Percentiles rank a stretch among this genome's conserved stretches.
phyloP scores from a whole-genome alignment of 1,140 invertebrate genomes.

The Semibalanus balanoides region DNA sequence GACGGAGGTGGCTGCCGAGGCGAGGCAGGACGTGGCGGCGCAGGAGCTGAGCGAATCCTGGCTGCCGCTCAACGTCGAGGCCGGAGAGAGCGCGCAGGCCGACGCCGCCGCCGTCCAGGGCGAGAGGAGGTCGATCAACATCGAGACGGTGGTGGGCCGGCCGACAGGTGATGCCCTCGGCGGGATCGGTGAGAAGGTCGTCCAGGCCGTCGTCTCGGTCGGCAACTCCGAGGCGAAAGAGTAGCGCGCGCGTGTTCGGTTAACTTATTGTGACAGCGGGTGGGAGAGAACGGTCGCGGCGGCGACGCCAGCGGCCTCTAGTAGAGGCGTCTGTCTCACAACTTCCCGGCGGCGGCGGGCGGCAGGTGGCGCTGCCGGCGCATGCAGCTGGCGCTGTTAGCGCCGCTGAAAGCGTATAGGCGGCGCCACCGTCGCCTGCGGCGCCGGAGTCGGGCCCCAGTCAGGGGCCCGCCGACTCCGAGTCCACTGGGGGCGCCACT shows the following conservation, averaged over 20 bases:
- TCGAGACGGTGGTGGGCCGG: background rate
- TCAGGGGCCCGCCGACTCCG: background rate
- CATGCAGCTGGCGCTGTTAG: no score
- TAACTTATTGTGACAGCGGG: background rate
- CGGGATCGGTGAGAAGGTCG: background rate
- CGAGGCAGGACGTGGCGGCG: background rate
- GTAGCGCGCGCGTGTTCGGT: background rate
- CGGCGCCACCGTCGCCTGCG: background rate
- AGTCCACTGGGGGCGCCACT: background rate
- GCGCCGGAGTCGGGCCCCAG: background rate
- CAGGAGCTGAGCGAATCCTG: background rate
- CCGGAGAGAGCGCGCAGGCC: background rate
- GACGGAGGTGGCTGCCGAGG: constrained; percentile 6
- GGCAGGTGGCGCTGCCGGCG: no score
- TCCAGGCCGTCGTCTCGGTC: background rate
- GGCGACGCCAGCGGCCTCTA: background rate
- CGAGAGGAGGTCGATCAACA: background rate
- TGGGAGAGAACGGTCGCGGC: no score
- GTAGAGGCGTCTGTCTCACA: background rate
- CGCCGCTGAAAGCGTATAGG: background rate
- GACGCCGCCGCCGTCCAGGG: no score
- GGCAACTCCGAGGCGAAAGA: background rate
- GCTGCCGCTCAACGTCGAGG: background rate
- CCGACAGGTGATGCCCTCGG: no score
- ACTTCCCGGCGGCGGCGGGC: no score